Conservation (phyloP, 2,888 invertebrate genomes). For the Agrilus biguttatus region DNA sequence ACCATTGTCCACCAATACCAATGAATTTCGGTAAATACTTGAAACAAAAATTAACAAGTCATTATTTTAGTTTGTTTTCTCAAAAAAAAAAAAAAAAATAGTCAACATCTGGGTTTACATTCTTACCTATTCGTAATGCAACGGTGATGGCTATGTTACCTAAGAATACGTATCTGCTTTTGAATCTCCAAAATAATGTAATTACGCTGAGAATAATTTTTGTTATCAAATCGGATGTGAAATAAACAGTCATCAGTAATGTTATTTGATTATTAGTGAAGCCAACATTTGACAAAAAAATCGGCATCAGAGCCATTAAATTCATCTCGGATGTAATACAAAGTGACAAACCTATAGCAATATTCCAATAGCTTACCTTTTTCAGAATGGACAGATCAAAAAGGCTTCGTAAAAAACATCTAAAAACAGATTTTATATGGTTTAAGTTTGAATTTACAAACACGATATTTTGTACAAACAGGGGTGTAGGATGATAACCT, state of each 20-base stretch:
- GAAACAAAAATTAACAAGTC: slow-evolving; percentile 8
- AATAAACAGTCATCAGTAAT: slow-evolving; percentile 52
- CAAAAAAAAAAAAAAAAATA: too few species aligned
- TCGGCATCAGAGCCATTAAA: slow-evolving; percentile 54
- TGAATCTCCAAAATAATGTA: slow-evolving; percentile 44
- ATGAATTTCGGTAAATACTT: slow-evolving; percentile 43
- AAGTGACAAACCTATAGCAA: slow-evolving; percentile 53
- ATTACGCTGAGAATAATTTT: slow-evolving; percentile 48
- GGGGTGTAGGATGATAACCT: too few species aligned
- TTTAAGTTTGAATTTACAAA: too few species aligned
- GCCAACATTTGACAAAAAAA: slow-evolving; percentile 43
- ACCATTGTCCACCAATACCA: slow-evolving; percentile 42
- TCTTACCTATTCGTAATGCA: slow-evolving; percentile 51
- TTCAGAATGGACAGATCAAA: slow-evolving; percentile 48
- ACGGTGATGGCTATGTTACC: slow-evolving; percentile 51
- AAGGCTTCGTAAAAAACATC: slow-evolving; percentile 39
- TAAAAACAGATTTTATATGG: slow-evolving; percentile 19
- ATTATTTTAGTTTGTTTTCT: too few species aligned
- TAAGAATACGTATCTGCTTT: slow-evolving; percentile 50
- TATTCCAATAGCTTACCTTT: slow-evolving; percentile 50
- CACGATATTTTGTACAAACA: too few species aligned
- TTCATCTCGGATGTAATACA: slow-evolving; percentile 54
- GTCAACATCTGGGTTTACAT: background rate
- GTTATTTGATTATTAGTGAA: slow-evolving; percentile 47
- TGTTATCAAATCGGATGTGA: slow-evolving; percentile 51